Conservation (phyloP, 2,888 invertebrate species). For the Rutpela maculata region DNA sequence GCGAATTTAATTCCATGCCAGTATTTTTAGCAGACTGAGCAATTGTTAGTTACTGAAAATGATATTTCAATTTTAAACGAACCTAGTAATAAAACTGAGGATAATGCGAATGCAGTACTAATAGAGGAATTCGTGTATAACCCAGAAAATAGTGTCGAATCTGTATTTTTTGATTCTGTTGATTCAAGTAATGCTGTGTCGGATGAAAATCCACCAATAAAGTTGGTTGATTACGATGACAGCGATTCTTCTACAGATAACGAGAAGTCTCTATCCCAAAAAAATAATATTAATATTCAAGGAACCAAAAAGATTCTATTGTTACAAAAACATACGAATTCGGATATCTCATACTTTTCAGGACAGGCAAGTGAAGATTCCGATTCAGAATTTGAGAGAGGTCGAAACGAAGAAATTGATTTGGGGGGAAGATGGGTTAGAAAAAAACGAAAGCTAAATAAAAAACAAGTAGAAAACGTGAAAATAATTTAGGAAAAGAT, state of each 20-base stretch:
- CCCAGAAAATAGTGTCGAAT: slow-evolving; percentile 1
- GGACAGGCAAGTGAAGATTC: slow-evolving; percentile 21
- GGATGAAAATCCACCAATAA: slow-evolving; percentile 22
- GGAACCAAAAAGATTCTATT: slow-evolving; percentile 23
- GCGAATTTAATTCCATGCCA: slow-evolving; percentile 22
- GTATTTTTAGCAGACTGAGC: slow-evolving; percentile 16
- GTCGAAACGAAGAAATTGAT: background rate
- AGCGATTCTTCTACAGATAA: slow-evolving; percentile 24
- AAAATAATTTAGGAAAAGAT: slow-evolving; percentile 25
- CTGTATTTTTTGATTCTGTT: background rate
- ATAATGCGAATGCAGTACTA: slow-evolving; percentile 1
- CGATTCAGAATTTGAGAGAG: slow-evolving; percentile 7
- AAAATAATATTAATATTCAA: slow-evolving; percentile 13
- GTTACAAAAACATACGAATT: slow-evolving; percentile 11
- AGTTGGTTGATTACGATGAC: slow-evolving; percentile 22
- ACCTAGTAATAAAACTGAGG: slow-evolving; percentile 8
- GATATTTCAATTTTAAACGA: slow-evolving; percentile 7
- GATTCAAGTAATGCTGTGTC: slow-evolving; percentile 12
- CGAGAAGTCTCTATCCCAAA: slow-evolving; percentile 11
- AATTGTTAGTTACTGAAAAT: slow-evolving; percentile 3
- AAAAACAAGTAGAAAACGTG: slow-evolving; percentile 22
- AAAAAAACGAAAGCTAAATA: slow-evolving; percentile 10
- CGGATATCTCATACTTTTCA: slow-evolving; percentile 27
- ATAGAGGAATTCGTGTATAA: background rate
- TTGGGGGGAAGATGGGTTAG: slow-evolving; percentile 7